These are phyloP conservation scores for Sebastes diploproa DNA, from an alignment of 2,797 vertebrate species.

Conservation along the genomic window DNA sequence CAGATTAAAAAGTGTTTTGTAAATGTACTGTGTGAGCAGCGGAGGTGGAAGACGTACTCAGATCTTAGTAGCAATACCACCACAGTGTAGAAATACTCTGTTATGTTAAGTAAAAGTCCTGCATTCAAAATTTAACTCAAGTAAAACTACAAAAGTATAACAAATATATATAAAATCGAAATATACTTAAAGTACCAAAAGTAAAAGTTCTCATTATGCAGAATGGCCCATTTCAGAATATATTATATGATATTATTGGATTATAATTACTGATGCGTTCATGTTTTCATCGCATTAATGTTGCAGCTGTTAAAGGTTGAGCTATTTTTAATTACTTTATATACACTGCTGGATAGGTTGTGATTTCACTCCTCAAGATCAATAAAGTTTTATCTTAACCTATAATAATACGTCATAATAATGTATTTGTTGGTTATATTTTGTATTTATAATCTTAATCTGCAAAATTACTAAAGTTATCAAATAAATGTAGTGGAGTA, in stretches of 20 bases:
- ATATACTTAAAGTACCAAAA: neutral
- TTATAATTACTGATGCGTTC: neutral
- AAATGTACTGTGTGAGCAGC: neutral
- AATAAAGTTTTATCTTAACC: neutral
- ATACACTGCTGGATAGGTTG: neutral
- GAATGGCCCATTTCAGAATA: no score
- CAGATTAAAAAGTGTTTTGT: no score
- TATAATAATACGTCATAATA: neutral
- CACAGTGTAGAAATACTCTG: neutral
- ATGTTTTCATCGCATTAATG: neutral
- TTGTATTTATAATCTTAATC: neutral
- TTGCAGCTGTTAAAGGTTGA: no score
- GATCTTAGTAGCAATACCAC: neutral
- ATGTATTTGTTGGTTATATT: neutral
- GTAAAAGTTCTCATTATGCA: neutral
- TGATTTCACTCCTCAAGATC: neutral
- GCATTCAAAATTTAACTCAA: neutral
- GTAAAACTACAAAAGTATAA: neutral
- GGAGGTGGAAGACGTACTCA: neutral
- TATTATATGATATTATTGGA: neutral
- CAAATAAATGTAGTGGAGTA: neutral
- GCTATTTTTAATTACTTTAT: neutral
- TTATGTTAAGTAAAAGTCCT: fast-evolving
- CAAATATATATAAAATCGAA: neutral
- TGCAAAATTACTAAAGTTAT: neutral